Evolutionary conservation across 2,888 invertebrate genomes (phyloP).

Genomic region (Drosophila antonietae): DNA sequence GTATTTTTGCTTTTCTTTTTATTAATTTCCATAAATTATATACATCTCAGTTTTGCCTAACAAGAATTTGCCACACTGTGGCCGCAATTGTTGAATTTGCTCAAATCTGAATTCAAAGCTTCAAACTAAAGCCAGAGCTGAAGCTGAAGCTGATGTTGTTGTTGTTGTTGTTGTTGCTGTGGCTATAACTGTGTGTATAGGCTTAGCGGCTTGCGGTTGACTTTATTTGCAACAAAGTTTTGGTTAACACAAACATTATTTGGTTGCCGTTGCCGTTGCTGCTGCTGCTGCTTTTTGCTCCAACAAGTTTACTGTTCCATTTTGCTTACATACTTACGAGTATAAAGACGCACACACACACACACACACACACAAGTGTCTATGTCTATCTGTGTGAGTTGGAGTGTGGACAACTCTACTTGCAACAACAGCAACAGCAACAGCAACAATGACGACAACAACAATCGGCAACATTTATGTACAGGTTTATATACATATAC

Average conservation of each 20-base stretch:
- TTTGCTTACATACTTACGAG: conserved; percentile 47
- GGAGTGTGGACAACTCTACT: conserved; percentile 37
- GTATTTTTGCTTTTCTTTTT: neutral
- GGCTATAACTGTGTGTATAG: neutral
- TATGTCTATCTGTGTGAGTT: conserved; percentile 2
- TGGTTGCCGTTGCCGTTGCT: conserved; percentile 15
- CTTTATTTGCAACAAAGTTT: conserved; percentile 64
- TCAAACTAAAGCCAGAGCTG: neutral
- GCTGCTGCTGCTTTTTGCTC: conserved; percentile 43
- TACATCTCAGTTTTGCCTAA: neutral
- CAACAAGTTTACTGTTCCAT: conserved; percentile 70
- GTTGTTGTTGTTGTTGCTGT: neutral
- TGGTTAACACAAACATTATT: conserved; percentile 54
- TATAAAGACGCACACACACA: conserved; percentile 2
- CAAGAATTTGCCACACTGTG: conserved; percentile 9
- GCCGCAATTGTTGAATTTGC: neutral
- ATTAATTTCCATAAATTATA: conserved; percentile 6
- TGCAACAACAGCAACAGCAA: neutral
- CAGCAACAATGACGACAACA: neutral
- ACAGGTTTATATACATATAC: conserved; percentile 22
- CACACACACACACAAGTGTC: neutral
- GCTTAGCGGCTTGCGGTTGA: conserved; percentile 51
- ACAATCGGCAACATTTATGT: conserved; percentile 23
- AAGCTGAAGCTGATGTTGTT: neutral
- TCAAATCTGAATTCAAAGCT: conserved; percentile 3